phyloP scores from a whole-genome alignment of 2,888 invertebrate genomes.

The Drosophila eohydei region DNA sequence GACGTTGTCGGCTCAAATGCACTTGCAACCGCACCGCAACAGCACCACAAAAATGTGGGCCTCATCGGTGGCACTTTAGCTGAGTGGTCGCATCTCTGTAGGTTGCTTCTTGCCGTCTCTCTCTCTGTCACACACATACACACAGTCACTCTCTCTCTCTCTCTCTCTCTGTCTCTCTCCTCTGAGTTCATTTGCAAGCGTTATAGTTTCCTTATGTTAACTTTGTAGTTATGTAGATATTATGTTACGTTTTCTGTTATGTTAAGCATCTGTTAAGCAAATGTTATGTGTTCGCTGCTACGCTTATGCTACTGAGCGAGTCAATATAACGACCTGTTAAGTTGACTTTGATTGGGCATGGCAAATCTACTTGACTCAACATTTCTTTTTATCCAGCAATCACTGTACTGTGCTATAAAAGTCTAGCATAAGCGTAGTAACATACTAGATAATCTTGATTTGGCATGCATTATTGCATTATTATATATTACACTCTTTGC shows the following conservation, averaged over 20 bases:
- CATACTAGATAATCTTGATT: slow-evolving; percentile 31
- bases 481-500: slow-evolving; percentile 37
- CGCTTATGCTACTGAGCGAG: slow-evolving; percentile 9
- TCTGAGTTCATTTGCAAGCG: slow-evolving; percentile 18
- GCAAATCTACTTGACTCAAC: background rate
- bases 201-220: slow-evolving; percentile 5
- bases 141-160: background rate
- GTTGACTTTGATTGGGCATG: background rate
- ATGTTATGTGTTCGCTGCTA: slow-evolving; percentile 10
- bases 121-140: background rate
- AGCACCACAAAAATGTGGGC: slow-evolving; percentile 81
- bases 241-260: slow-evolving; percentile 5
- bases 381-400: background rate
- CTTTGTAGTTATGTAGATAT: slow-evolving; percentile 10
- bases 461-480: slow-evolving; percentile 33
- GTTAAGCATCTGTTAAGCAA: slow-evolving; percentile 9
- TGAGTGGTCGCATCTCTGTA: slow-evolving; percentile 85
- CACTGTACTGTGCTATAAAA: background rate
- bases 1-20: slow-evolving; percentile 77
- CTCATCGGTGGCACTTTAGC: slow-evolving; percentile 83
- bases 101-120: slow-evolving; percentile 82
- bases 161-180: slow-evolving; percentile 5
- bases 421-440: slow-evolving; percentile 14
- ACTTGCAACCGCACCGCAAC: slow-evolving; percentile 63
- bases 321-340: background rate